These are phyloP conservation scores for Pteruthius melanotis DNA, from an alignment of 2,113 vertebrate genomes.

Conservation along the genomic window DNA sequence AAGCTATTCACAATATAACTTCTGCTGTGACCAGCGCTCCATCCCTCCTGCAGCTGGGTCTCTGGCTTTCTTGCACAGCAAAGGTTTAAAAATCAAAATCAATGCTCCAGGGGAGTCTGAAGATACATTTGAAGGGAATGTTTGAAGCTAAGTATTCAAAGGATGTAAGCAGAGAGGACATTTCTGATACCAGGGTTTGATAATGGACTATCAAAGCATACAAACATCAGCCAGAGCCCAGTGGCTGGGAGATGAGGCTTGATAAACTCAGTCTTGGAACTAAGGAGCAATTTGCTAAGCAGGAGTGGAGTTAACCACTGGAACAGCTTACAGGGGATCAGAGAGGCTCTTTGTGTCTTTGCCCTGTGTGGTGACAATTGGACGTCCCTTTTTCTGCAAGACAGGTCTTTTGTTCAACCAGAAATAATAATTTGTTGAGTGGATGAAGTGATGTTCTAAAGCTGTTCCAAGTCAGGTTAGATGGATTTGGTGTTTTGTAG, in stretches of 20 bases:
- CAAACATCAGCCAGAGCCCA: neutral
- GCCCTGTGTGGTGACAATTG: neutral
- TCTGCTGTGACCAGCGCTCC: neutral
- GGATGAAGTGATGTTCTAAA: neutral
- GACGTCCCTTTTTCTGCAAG: neutral
- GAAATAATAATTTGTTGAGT: neutral
- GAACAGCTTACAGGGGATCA: neutral
- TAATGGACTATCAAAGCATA: neutral
- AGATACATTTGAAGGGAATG: neutral
- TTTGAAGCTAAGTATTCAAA: neutral
- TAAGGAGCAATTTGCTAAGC: neutral
- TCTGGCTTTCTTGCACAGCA: neutral
- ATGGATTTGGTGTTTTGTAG: neutral
- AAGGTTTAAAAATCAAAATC: neutral
- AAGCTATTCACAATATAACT: neutral
- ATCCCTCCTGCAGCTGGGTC: neutral
- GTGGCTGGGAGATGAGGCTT: neutral
- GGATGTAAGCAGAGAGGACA: neutral
- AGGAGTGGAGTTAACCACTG: neutral
- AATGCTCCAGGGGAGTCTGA: neutral
- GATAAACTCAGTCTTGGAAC: neutral
- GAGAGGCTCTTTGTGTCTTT: neutral
- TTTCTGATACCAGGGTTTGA: neutral
- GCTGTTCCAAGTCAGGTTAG: neutral
- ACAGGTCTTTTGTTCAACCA: neutral